Evolutionary conservation across 2,113 vertebrate genomes (phyloP).

Genomic region (Notothenia rossii): DNA sequence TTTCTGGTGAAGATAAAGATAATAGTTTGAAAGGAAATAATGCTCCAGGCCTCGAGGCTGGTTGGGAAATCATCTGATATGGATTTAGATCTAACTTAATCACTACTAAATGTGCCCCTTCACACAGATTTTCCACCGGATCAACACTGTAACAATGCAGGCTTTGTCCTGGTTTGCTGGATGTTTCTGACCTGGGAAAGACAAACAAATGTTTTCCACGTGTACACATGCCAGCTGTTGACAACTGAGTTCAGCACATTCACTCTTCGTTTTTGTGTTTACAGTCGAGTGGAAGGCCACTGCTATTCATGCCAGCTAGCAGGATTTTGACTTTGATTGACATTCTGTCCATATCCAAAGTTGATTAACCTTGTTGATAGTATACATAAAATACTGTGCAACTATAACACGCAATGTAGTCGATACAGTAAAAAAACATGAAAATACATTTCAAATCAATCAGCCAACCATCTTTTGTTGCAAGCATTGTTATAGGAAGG

Average conservation of each 20-base stretch:
- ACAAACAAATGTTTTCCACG: conserved; percentile 50
- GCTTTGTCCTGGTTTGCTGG: conserved; percentile 53
- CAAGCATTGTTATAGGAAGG: neutral
- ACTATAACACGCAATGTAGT: neutral
- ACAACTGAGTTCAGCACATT: conserved; percentile 63
- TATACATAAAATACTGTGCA: neutral
- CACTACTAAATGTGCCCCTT: conserved; percentile 14
- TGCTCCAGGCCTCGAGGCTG: neutral
- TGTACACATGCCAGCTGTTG: conserved; percentile 34
- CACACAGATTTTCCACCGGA: conserved; percentile 16
- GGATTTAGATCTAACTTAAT: conserved; percentile 21
- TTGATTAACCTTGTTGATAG: neutral
- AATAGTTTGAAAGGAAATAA: conserved; percentile 2
- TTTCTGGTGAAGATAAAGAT: conserved; percentile 1
- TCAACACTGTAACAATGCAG: conserved; percentile 45
- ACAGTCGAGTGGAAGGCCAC: conserved; percentile 21
- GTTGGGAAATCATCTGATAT: too few relatives aligned
- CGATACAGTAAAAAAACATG: neutral
- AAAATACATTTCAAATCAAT: neutral
- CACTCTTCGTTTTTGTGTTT: conserved; percentile 61
- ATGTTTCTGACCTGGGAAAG: conserved; percentile 47
- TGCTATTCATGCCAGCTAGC: conserved; percentile 23
- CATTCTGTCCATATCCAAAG: conserved; percentile 1
- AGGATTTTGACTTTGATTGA: neutral
- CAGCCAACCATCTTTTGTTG: neutral